These are phyloP conservation scores for Noctua fimbriata DNA, from an alignment of 2,888 invertebrate genomes.

Conservation along the genomic window DNA sequence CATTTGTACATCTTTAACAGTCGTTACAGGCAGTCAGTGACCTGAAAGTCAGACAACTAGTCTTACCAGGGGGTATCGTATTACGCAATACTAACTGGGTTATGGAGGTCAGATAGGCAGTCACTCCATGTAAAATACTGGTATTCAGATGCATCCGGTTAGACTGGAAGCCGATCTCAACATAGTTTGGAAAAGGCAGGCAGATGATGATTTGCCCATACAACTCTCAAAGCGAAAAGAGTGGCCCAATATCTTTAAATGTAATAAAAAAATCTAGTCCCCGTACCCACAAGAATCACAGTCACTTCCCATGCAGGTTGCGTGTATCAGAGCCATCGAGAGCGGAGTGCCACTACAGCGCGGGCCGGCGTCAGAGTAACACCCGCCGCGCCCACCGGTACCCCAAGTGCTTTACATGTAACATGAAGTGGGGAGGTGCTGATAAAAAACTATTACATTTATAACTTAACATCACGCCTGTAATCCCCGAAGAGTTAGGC, in stretches of 20 bases:
- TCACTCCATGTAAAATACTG: no score
- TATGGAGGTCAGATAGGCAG: no score
- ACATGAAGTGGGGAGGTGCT: slow-evolving; percentile 8
- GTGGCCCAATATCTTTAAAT: background rate
- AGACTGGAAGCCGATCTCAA: no score
- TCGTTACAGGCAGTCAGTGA: no score
- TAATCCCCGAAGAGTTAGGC: background rate
- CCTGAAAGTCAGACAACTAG: no score
- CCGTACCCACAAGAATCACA: slow-evolving; percentile 25
- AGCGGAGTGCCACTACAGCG: slow-evolving; percentile 58
- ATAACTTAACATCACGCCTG: background rate
- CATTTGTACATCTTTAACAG: no score
- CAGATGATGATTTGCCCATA: no score
- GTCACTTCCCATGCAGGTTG: slow-evolving; percentile 54
- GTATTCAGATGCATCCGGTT: no score
- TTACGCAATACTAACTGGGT: no score
- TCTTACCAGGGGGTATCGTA: no score
- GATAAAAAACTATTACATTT: slow-evolving; percentile 24
- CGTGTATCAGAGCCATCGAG: slow-evolving; percentile 63
- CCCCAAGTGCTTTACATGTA: background rate
- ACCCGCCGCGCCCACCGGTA: slow-evolving; percentile 38
- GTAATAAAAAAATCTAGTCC: slow-evolving; percentile 23
- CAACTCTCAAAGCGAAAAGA: no score
- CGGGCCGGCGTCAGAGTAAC: slow-evolving; percentile 55
- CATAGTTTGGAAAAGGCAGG: no score